Conservation (phyloP, 2,888 invertebrate species). For the Autographa pulchrina region DNA sequence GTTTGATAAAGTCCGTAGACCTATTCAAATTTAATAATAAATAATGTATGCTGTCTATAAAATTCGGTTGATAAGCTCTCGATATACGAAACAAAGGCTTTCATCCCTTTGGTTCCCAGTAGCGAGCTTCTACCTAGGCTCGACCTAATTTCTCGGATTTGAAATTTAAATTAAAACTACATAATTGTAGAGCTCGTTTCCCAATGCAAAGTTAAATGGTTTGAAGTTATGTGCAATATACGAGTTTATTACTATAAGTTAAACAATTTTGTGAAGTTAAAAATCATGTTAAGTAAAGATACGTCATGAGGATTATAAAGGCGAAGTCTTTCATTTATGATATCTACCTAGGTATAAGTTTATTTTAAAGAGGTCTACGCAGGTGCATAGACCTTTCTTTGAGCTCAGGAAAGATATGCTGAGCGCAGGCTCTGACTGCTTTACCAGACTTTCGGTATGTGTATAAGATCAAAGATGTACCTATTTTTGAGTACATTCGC, state of each 20-base stretch:
- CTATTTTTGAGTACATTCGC: too few species aligned
- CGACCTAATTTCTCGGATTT: slow-evolving; percentile 59
- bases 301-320: too few species aligned
- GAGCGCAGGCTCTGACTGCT: too few species aligned
- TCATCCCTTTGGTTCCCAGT: slow-evolving; percentile 44
- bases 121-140: slow-evolving; percentile 49
- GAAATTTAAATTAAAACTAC: slow-evolving; percentile 62
- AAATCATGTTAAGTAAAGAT: too few species aligned
- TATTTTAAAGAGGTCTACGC: too few species aligned
- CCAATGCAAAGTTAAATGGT: slow-evolving; percentile 22
- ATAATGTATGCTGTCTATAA: slow-evolving; percentile 18
- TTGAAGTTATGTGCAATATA: neutral
- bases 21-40: slow-evolving; percentile 8
- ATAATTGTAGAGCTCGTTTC: slow-evolving; percentile 38
- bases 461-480: too few species aligned
- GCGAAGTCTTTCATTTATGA: too few species aligned
- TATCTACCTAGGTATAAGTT: too few species aligned
- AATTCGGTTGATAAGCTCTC: slow-evolving; percentile 30
- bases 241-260: neutral
- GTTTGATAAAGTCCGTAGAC: neutral
- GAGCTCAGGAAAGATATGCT: too few species aligned
- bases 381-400: too few species aligned
- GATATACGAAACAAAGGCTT: slow-evolving; percentile 52
- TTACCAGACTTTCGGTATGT: too few species aligned
- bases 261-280: neutral